Conservation (phyloP, 2,888 invertebrate species). For the Drosophila demipolita region DNA sequence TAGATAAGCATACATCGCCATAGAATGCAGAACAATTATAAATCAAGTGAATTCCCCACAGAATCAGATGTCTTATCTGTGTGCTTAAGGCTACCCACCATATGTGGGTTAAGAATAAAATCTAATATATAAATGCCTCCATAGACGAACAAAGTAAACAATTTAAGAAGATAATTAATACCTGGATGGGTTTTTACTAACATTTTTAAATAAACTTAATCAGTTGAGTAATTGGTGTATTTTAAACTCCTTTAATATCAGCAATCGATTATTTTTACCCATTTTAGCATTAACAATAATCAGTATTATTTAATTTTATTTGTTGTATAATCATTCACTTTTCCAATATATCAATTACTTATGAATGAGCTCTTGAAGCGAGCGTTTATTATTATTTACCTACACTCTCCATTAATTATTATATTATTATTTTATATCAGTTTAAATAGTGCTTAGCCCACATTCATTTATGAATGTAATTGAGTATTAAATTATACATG, state of each 20-base stretch:
- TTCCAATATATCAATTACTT: constrained; percentile 35
- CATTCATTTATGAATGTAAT: constrained; percentile 15
- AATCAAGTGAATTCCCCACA: constrained; percentile 52
- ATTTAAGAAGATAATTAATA: background rate
- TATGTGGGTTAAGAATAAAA: constrained; percentile 19
- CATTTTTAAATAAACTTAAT: constrained; percentile 2
- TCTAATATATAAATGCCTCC: constrained; percentile 2
- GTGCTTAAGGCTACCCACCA: constrained; percentile 12
- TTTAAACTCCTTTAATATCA: background rate
- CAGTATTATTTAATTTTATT: background rate
- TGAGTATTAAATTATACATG: constrained; percentile 14
- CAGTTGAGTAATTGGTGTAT: background rate
- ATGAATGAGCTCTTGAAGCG: constrained; percentile 6
- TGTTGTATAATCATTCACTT: constrained; percentile 23
- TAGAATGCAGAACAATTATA: constrained; percentile 56
- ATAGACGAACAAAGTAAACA: background rate
- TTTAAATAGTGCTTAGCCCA: constrained; percentile 24
- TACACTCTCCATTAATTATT: constrained; percentile 14
- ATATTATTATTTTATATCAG: background rate
- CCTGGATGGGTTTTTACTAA: background rate
- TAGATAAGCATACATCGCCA: constrained; percentile 58
- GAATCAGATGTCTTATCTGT: constrained; percentile 45
- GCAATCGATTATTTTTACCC: background rate
- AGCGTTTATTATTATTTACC: constrained; percentile 33
- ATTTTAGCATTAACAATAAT: background rate